phyloP scores from a whole-genome alignment of 2,888 invertebrate species.

The Bellardia bayeri region DNA sequence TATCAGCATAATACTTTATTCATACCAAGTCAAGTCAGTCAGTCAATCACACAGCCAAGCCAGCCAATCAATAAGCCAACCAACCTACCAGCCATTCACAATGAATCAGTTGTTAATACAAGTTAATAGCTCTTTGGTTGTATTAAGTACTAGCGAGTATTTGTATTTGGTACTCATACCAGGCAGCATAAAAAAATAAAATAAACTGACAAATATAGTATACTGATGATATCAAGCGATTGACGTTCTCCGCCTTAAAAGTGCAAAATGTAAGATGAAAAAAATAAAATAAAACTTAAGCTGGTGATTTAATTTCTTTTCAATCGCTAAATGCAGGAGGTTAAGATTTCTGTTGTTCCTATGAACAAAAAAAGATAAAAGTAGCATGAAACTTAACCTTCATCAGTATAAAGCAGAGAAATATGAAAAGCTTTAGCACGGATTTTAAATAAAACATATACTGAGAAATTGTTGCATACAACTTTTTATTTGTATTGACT shows the following conservation, averaged over 20 bases:
- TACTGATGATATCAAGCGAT: constrained; percentile 57
- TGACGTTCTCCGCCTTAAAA: constrained; percentile 49
- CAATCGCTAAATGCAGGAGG: constrained; percentile 64
- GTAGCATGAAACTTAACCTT: constrained; percentile 66
- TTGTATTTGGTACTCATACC: constrained; percentile 55
- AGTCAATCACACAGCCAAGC: neutral
- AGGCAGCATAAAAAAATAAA: constrained; percentile 24
- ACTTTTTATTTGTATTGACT: constrained; percentile 15
- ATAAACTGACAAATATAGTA: neutral
- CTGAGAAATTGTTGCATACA: constrained; percentile 55
- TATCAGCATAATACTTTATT: constrained; percentile 24
- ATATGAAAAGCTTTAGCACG: constrained; percentile 65
- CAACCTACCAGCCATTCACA: constrained; percentile 36
- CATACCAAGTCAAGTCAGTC: constrained; percentile 22
- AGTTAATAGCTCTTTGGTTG: constrained; percentile 67
- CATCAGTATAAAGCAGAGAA: constrained; percentile 24
- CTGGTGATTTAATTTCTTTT: constrained; percentile 71
- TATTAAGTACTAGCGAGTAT: constrained; percentile 60
- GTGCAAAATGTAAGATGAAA: constrained; percentile 36
- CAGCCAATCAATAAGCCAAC: neutral
- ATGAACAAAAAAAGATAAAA: constrained; percentile 17
- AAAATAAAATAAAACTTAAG: constrained; percentile 56
- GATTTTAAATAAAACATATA: constrained; percentile 38
- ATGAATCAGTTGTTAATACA: constrained; percentile 43
- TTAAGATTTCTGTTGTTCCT: constrained; percentile 70